Evolutionary conservation across 2,113 vertebrate species (phyloP), one percentile per base, ranked within the genome.

Genomic region (Notothenia coriiceps): DNA sequence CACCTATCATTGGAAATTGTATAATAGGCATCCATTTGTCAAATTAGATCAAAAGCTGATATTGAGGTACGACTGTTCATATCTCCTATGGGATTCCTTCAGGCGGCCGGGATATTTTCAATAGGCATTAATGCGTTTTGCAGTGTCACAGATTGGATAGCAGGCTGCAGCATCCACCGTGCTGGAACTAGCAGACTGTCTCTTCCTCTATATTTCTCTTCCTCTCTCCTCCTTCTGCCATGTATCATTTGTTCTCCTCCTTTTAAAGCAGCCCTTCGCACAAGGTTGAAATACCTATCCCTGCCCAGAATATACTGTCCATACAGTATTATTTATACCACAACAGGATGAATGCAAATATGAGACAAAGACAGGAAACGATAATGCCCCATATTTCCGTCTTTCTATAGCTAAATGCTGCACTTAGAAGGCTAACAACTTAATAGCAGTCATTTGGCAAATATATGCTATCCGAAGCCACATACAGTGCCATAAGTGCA

Each of bases 11-110:
- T 73, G 83, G 64, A 91, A 87, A 89, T 84, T 85, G 86, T 74
- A 85, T 88, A 91, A 89, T 87, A 80, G 86, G 72, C 88, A 79
- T 86, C 76, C 88, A 90, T 93, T 93, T 91, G 88, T 94, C 92
- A 94, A 88, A 92, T 93, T 86, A 93, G 84, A 91, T 89, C 87
- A 76, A 77, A 81, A n/a, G 65, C 88, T 85, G 92, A 90, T 92
- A 92, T 88, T 80, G 91, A 90, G 59, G 88, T 56, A 77, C 79
- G 79, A 73, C 82, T 85, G 76, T 76, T 90, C 86, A 86, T 87
- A 84, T 88, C 85, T 84, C 84, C 84, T 25, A 2, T 65, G 89
- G 83, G 89, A 91, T 85, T 90, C 86, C 74, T 81, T 88, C 86
- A 87, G 82, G 75, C 79, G 61, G 66, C 25, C 15, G 63, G 77